phyloP scores from a whole-genome alignment of 2,888 invertebrate species.

The Acleris sparsana region DNA sequence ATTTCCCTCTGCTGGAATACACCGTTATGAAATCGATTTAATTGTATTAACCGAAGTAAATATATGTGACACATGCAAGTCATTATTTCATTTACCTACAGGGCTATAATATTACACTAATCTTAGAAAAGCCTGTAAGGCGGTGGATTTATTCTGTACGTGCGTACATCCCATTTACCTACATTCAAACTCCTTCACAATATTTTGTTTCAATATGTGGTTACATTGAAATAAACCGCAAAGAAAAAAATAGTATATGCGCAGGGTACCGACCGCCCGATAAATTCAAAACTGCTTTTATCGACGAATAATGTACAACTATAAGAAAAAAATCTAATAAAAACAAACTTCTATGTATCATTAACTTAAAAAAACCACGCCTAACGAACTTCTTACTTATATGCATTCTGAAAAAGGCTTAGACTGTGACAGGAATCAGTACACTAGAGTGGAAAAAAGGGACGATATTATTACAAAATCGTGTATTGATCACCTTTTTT shows the following conservation, averaged over 20 bases:
- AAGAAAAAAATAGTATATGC: not conserved
- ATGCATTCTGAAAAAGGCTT: slow-evolving; percentile 19
- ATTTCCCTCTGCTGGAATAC: too few species aligned
- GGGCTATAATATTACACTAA: too few species aligned
- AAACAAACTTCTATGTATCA: slow-evolving; percentile 15
- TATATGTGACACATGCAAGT: too few species aligned
- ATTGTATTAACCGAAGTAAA: too few species aligned
- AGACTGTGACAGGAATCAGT: slow-evolving; percentile 26
- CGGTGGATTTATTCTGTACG: too few species aligned
- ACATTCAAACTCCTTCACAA: too few species aligned
- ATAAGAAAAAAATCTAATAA: not conserved
- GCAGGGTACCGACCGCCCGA: not conserved
- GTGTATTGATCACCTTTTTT: slow-evolving; percentile 36
- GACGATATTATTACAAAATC: slow-evolving; percentile 23
- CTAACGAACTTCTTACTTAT: not conserved
- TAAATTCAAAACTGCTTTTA: not conserved
- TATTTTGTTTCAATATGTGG: too few species aligned
- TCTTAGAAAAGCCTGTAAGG: too few species aligned
- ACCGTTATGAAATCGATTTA: too few species aligned
- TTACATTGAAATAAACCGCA: not conserved
- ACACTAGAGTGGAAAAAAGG: slow-evolving; percentile 32
- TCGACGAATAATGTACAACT: not conserved
- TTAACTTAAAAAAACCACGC: slow-evolving; percentile 14
- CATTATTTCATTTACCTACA: too few species aligned
- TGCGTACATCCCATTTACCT: too few species aligned